A percentile compares a stretch with the other conserved stretches of the same genome.
These are phyloP conservation scores for Onychorhynchus coronatus DNA, from an alignment of 2,113 vertebrate species.

Conservation along the genomic window DNA sequence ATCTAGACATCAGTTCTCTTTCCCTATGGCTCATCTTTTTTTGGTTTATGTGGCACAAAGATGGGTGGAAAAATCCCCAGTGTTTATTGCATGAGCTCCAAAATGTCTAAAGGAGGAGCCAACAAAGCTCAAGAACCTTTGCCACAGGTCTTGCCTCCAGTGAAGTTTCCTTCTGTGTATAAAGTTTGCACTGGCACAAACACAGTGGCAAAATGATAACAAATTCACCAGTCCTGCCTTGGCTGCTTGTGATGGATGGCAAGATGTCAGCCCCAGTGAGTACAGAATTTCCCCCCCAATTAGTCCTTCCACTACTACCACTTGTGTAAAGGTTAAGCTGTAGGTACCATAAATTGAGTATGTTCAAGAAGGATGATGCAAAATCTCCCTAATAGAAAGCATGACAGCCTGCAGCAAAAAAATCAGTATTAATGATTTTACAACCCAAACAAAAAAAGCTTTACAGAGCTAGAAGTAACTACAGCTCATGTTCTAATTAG, in stretches of 20 bases:
- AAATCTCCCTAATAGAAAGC: not conserved
- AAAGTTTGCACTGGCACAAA: not conserved
- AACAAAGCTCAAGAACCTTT: not conserved
- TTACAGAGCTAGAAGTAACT: not conserved
- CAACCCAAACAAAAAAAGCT: not conserved
- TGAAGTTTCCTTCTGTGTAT: not conserved
- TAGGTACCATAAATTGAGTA: not conserved
- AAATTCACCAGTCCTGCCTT: not conserved
- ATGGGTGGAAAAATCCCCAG: rapidly evolving
- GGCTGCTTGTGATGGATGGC: not conserved
- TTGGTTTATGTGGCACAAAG: not conserved
- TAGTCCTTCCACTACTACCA: not conserved
- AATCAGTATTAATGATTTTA: not conserved
- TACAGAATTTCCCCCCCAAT: not conserved
- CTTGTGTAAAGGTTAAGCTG: not conserved
- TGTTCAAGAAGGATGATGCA: not conserved
- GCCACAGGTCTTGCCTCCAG: not conserved
- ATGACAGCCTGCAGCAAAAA: not conserved
- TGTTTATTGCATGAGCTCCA: not conserved
- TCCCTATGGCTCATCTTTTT: not conserved
- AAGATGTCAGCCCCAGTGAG: not conserved
- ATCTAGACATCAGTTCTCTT: not conserved
- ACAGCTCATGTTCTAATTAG: not conserved
- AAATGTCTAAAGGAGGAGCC: not conserved
- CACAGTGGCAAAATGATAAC: not conserved